These are phyloP conservation scores for Pseudachorutes palmiensis DNA, from an alignment of 1,140 invertebrate genomes.

Conservation along the genomic window DNA sequence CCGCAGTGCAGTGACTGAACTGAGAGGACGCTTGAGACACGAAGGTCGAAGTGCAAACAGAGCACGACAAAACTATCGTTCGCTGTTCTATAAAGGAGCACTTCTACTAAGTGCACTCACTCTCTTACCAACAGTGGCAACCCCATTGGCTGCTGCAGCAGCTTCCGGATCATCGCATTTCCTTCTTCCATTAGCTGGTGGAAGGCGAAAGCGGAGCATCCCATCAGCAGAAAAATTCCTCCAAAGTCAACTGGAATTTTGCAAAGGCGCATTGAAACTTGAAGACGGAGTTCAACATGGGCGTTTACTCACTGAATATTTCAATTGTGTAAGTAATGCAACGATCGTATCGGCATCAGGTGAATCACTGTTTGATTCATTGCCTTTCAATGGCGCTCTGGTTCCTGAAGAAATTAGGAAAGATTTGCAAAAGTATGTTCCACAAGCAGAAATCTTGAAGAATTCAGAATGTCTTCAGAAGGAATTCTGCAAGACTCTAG, in stretches of 20 bases:
- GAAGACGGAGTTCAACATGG: neutral
- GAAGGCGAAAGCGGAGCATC: conserved; percentile 17
- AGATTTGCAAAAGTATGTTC: conserved; percentile 24
- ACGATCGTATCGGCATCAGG: neutral
- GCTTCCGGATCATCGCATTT: conserved; percentile 14
- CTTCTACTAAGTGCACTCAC: conserved; percentile 30
- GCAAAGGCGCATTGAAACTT: neutral
- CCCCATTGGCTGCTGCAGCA: conserved; percentile 23
- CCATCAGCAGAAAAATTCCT: neutral
- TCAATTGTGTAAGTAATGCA: neutral
- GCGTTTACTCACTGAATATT: neutral
- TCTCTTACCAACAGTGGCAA: conserved; percentile 23
- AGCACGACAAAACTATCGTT: conserved; percentile 26
- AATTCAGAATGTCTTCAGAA: conserved; percentile 30
- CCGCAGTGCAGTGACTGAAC: conserved; percentile 23
- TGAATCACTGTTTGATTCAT: conserved; percentile 14
- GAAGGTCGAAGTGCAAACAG: conserved; percentile 20
- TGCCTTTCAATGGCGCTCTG: conserved; percentile 16
- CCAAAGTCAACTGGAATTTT: neutral
- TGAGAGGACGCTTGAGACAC: conserved; percentile 23
- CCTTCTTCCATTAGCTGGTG: conserved; percentile 18
- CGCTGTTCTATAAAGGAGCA: conserved; percentile 30
- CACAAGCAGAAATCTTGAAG: conserved; percentile 9
- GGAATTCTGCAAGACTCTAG: conserved; percentile 19
- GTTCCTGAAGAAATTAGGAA: conserved; percentile 14